These are phyloP conservation scores for Lordiphosa clarofinis DNA, from an alignment of 1,140 invertebrate genomes.

Conservation along the genomic window DNA sequence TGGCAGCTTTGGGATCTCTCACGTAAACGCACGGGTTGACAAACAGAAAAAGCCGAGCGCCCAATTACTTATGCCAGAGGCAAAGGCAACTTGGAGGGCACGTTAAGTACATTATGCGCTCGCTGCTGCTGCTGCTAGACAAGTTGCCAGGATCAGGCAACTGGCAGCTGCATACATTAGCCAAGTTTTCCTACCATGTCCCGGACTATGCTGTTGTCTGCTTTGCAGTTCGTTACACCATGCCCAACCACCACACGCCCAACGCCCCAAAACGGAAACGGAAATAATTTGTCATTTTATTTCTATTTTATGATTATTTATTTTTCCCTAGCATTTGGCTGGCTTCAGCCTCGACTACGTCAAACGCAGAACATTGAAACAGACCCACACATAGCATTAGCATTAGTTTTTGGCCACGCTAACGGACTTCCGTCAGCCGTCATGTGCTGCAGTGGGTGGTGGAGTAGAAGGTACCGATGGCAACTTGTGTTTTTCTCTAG, in stretches of 20 bases:
- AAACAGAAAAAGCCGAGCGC: neutral
- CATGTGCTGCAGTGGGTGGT: neutral
- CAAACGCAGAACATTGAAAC: neutral
- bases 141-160: constrained; percentile 13
- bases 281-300: constrained; percentile 65
- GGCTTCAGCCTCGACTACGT: constrained; percentile 3
- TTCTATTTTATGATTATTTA: constrained; percentile 62
- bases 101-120: constrained; percentile 32
- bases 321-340: constrained; percentile 36
- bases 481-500: constrained; percentile 21
- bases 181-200: constrained; percentile 4
- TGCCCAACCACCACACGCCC: too few species aligned
- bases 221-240: constrained; percentile 2
- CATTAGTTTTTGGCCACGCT: constrained; percentile 42
- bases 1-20: neutral
- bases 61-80: constrained; percentile 21
- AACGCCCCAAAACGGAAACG: constrained; percentile 38
- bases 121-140: constrained; percentile 8
- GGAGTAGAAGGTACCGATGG: neutral
- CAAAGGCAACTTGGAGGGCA: constrained; percentile 3
- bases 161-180: constrained; percentile 37
- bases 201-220: neutral
- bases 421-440: constrained; percentile 38
- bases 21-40: constrained; percentile 1
- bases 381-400: constrained; percentile 31